Percentiles rank a stretch among this genome's conserved stretches.
phyloP scores from a whole-genome alignment of 2,113 vertebrate genomes.

The Cyanoramphus novaezelandiae region DNA sequence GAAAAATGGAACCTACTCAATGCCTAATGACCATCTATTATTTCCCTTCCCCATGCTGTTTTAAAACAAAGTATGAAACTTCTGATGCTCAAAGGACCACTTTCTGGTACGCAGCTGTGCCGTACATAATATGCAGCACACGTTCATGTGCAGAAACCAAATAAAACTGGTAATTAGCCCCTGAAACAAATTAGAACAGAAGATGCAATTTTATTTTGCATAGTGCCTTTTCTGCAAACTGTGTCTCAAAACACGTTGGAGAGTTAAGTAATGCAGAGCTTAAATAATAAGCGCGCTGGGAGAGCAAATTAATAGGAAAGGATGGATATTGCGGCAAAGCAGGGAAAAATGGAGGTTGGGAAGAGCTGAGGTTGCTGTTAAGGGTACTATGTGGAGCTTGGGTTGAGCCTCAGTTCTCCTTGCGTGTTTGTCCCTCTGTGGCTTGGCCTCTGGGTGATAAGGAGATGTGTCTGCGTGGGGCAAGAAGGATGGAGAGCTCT shows the following conservation, averaged over 20 bases:
- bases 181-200: conserved; percentile 29
- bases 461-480: neutral
- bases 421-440: accelerated
- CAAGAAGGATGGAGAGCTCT: neutral
- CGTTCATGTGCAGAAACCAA: neutral
- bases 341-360: neutral
- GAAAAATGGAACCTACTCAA: neutral
- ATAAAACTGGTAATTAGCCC: conserved; percentile 43
- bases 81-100: neutral
- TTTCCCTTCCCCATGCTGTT: neutral
- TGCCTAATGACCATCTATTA: neutral
- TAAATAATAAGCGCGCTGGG: neutral
- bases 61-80: neutral
- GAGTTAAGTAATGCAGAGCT: conserved; percentile 22
- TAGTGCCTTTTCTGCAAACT: neutral
- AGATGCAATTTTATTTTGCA: conserved; percentile 14
- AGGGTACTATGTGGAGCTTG: accelerated
- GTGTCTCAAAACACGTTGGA: neutral
- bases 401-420: accelerated
- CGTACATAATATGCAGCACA: neutral
- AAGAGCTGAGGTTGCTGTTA: neutral
- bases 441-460: neutral
- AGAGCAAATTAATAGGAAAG: neutral
- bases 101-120: conserved; percentile 7
- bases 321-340: neutral